A percentile compares a stretch with the other conserved stretches of the same genome.
Conservation (phyloP, 1,140 invertebrate species). For the Brachionus plicatilis region DNA sequence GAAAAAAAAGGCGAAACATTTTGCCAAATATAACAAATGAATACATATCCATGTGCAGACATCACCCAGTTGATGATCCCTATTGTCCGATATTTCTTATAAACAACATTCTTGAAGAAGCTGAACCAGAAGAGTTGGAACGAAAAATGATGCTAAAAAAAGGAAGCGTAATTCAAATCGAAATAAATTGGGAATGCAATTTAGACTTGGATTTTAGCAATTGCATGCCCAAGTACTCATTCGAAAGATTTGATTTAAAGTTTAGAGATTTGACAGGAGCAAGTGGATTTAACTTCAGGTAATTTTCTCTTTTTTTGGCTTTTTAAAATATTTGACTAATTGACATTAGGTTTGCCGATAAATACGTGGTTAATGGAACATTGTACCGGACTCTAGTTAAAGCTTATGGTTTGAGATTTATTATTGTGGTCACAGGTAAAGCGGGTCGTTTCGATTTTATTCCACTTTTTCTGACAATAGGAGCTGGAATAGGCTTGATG, state of each 20-base stretch:
- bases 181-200: conserved; percentile 60
- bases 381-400: conserved; percentile 55
- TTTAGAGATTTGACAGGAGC: conserved; percentile 47
- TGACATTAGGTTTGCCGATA: conserved; percentile 55
- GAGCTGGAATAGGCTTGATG: conserved; percentile 42
- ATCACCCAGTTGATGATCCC: conserved; percentile 44
- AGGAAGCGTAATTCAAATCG: conserved; percentile 59
- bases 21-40: conserved; percentile 28
- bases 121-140: conserved; percentile 51
- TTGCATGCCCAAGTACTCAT: conserved; percentile 54
- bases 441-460: conserved; percentile 41
- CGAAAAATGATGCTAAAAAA: conserved; percentile 37
- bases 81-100: conserved; percentile 59
- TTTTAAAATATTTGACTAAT: conserved; percentile 31
- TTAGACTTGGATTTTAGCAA: conserved; percentile 54
- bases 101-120: conserved; percentile 53
- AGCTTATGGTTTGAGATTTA: conserved; percentile 42
- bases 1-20: conserved; percentile 17
- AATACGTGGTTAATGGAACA: conserved; percentile 50
- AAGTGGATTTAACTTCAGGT: conserved; percentile 58
- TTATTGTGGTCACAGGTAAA: conserved; percentile 40
- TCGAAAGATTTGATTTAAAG: conserved; percentile 56
- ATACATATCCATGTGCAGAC: conserved; percentile 21
- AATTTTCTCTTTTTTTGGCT: conserved; percentile 12
- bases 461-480: conserved; percentile 55